phyloP scores from a whole-genome alignment of 2,797 vertebrate species.

The Pyrocephalus nanus region DNA sequence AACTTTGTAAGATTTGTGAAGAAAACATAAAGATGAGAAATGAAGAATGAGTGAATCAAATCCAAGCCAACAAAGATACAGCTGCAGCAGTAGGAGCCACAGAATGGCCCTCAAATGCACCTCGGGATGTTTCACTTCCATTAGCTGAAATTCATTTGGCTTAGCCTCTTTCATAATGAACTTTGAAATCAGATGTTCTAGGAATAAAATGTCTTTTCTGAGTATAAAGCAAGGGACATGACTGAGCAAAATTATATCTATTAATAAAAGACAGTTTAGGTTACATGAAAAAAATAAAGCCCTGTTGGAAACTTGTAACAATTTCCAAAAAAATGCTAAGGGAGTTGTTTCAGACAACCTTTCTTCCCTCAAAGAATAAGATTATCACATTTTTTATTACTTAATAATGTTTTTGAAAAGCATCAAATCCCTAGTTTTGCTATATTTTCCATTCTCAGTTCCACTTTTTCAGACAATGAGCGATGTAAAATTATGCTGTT shows the following conservation, averaged over 20 bases:
- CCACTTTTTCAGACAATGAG: neutral
- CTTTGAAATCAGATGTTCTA: slow-evolving; percentile 10
- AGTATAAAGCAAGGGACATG: neutral
- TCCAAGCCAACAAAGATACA: neutral
- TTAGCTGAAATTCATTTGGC: slow-evolving; percentile 22
- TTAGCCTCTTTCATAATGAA: neutral
- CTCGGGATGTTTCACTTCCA: neutral
- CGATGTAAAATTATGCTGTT: neutral
- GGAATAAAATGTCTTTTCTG: slow-evolving; percentile 16
- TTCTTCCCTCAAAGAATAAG: neutral
- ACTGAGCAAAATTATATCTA: neutral
- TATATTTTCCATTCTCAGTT: neutral
- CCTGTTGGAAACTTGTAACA: neutral
- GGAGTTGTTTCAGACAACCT: neutral
- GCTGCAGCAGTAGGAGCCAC: neutral
- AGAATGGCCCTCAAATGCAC: neutral
- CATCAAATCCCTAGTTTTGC: neutral
- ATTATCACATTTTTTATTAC: neutral
- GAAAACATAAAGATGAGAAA: neutral
- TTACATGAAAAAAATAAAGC: neutral
- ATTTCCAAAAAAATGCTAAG: neutral
- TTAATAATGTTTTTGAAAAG: neutral
- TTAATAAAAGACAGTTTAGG: neutral
- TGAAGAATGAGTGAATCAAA: neutral
- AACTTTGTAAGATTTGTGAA: neutral